These are phyloP conservation scores for Machaerirhynchus nigripectus DNA, from an alignment of 2,113 vertebrate genomes.

Conservation along the genomic window DNA sequence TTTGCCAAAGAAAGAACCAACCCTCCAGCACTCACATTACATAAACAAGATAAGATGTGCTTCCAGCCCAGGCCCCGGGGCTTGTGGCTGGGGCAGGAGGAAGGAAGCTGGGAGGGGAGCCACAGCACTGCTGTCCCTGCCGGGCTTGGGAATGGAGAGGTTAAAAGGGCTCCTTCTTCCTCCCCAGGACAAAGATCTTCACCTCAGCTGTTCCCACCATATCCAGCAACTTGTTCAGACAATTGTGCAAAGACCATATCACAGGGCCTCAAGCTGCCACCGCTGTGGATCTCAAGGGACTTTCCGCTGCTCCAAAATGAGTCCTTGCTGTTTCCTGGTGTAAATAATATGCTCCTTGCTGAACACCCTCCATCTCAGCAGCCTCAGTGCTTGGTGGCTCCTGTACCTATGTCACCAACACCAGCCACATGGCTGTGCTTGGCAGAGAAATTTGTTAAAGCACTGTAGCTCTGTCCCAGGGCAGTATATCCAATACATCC, in stretches of 20 bases:
- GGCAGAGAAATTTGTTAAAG: background rate
- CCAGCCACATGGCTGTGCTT: rapidly evolving
- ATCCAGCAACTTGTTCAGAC: rapidly evolving
- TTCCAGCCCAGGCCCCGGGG: background rate
- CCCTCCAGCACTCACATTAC: background rate
- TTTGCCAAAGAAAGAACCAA: background rate
- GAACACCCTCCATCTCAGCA: background rate
- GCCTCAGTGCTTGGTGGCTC: background rate
- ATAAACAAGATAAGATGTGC: constrained; percentile 25
- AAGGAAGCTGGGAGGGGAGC: constrained; percentile 31
- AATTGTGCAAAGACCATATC: background rate
- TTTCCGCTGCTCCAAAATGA: background rate
- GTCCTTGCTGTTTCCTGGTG: background rate
- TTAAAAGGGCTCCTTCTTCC: constrained; percentile 2
- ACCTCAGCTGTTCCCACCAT: background rate
- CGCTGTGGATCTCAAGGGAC: background rate
- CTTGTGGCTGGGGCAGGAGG: background rate
- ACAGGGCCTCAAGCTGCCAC: background rate
- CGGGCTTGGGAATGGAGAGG: background rate
- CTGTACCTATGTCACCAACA: rapidly evolving
- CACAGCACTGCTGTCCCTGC: background rate
- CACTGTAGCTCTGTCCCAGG: no score
- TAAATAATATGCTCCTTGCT: background rate
- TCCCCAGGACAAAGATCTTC: background rate
- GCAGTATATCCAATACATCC: background rate